Evolutionary conservation across 2,888 invertebrate species (phyloP), one percentile per base, ranked within the genome.

Genomic region (Cataglyphis rosenhaueri): DNA sequence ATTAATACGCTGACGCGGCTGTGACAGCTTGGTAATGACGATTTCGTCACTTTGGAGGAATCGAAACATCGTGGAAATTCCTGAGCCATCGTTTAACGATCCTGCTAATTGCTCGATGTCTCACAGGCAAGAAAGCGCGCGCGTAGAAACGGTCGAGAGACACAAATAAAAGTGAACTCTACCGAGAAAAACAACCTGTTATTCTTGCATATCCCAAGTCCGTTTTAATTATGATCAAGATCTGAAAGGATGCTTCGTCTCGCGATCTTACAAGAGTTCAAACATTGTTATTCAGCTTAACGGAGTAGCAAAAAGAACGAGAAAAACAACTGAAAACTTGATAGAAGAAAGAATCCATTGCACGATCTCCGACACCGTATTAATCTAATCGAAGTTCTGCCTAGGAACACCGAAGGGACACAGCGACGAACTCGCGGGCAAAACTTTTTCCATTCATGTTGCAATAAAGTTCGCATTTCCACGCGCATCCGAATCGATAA

Each of bases 1-100:
- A 88, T 88, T 87, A 88, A 88, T 85, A 65, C 66, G 62, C 15
- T 75, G 65, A 55, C 70, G 52, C 48, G 65, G 81, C 88, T 88
- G 44, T n/a, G 8, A 52, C 52, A 52, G 82, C 84, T 88, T 82
- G 83, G 81, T 86, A 85, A 88, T 85, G 76, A 55, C 12, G 55
- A 10, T 25, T 57, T 44, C 32, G 4, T n/a, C 29, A 32, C 29
- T 38, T 57, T n/a, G 21, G 52, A 2, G 21, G n/a, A 78, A 71
- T 41, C 25, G 25, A 57, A 57, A 21, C 57, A 18, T 38, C 52
- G 10, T 21, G 18, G 41, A 38, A 61, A 64, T 71, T 21, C 32
- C 59, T 12, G 44, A 44, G 38, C 21, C 64, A 21, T 41, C 52
- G 74, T 68, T 73, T 73, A 81, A 65, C 71, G 44, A 70, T 21